A percentile compares a stretch with the other conserved stretches of the same genome.
Evolutionary conservation across 2,888 invertebrate species (phyloP).

Genomic region (Eulithis prunata): DNA sequence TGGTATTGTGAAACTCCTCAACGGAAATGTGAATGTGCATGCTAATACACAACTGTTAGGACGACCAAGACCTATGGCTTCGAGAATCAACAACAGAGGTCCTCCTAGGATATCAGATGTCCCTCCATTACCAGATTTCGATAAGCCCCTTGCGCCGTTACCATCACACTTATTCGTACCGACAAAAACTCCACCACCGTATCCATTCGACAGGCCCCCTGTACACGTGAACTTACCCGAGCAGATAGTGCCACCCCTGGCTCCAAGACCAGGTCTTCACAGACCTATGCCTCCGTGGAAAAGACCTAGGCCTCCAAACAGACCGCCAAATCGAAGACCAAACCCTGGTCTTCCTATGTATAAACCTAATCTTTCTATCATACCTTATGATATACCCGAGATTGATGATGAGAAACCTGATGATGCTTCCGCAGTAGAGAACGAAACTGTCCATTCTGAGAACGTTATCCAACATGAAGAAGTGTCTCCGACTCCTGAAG

Average conservation of each 20-base stretch:
- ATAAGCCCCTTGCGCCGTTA: slow-evolving; percentile 70
- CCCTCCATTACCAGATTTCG: slow-evolving; percentile 88
- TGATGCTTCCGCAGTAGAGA: slow-evolving; percentile 64
- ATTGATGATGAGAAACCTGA: slow-evolving; percentile 46
- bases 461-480: slow-evolving; percentile 67
- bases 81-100: slow-evolving; percentile 94
- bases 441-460: slow-evolving; percentile 69
- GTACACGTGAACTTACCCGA: slow-evolving; percentile 89
- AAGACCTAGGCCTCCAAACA: slow-evolving; percentile 80
- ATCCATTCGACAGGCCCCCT: slow-evolving; percentile 90
- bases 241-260: slow-evolving; percentile 87
- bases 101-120: slow-evolving; percentile 93
- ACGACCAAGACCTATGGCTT: slow-evolving; percentile 88
- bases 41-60: slow-evolving; percentile 87
- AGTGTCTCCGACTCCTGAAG: slow-evolving; percentile 52
- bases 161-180: slow-evolving; percentile 75
- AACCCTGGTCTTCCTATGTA: slow-evolving; percentile 85
- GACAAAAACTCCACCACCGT: slow-evolving; percentile 86
- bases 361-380: slow-evolving; percentile 84
- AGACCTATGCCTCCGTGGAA: slow-evolving; percentile 88
- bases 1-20: slow-evolving; percentile 93
- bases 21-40: slow-evolving; percentile 94
- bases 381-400: slow-evolving; percentile 65
- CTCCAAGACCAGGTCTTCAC: slow-evolving; percentile 82
- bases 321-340: slow-evolving; percentile 80